phyloP scores from a whole-genome alignment of 2,113 vertebrate species.

The Myodes glareolus region DNA sequence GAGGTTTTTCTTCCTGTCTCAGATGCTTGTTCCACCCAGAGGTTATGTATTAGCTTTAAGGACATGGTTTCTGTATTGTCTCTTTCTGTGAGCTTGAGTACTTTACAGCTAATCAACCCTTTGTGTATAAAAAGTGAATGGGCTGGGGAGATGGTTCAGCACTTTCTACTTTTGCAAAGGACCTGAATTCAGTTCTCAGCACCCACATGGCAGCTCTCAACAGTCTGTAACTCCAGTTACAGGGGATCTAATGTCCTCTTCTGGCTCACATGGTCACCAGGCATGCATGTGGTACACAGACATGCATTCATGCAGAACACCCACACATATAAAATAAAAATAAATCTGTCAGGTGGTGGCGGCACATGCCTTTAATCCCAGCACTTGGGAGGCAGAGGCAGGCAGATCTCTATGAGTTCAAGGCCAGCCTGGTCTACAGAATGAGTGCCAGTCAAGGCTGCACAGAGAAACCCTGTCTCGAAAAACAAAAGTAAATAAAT shows the following conservation, averaged over 20 bases:
- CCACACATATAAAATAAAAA: not conserved
- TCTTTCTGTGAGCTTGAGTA: not conserved
- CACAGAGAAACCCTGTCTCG: not conserved
- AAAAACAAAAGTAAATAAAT: not conserved
- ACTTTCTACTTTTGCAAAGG: not conserved
- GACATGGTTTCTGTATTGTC: not conserved
- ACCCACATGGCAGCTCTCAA: not conserved
- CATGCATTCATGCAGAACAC: not conserved
- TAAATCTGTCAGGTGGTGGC: not conserved
- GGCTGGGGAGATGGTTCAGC: not conserved
- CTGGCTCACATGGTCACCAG: not conserved
- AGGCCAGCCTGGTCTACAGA: not conserved
- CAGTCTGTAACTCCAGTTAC: not conserved
- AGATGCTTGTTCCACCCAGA: not conserved
- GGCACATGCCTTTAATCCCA: not conserved
- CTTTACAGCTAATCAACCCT: not conserved
- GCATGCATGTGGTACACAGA: not conserved
- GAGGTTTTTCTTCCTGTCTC: not conserved
- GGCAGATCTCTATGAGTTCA: not conserved
- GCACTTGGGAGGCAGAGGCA: not conserved
- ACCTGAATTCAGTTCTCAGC: not conserved
- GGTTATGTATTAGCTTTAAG: not conserved
- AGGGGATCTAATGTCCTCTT: not conserved
- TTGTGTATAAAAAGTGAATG: not conserved
- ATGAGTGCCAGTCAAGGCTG: not conserved